These are phyloP conservation scores for Malaclemys terrapin DNA, from an alignment of 2,113 vertebrate genomes.

Conservation along the genomic window DNA sequence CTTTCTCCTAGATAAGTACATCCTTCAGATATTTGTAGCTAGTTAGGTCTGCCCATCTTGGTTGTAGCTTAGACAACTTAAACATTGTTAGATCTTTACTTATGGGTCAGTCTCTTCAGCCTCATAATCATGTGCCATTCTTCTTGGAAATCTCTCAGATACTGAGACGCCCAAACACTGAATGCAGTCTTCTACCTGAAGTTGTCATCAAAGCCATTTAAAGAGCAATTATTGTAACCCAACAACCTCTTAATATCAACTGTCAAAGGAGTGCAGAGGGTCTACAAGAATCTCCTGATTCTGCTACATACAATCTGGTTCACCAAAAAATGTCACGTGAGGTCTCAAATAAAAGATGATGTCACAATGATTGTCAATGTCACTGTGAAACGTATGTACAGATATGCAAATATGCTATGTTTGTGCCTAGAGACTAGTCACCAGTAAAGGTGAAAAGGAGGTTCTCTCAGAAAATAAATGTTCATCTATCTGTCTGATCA, in stretches of 20 bases:
- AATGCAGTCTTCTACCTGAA: background rate
- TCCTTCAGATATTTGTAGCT: background rate
- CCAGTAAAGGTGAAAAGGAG: too few relatives aligned
- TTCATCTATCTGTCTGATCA: too few relatives aligned
- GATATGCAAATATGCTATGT: too few relatives aligned
- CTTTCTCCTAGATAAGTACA: background rate
- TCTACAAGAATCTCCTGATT: too few relatives aligned
- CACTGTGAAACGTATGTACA: too few relatives aligned
- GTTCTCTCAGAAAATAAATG: too few relatives aligned
- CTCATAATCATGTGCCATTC: background rate
- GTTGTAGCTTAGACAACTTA: background rate
- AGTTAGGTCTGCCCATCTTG: background rate
- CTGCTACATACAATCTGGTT: too few relatives aligned
- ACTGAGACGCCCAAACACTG: background rate
- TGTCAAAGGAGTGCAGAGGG: too few relatives aligned
- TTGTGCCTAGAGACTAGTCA: too few relatives aligned
- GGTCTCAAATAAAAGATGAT: too few relatives aligned
- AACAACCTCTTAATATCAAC: background rate
- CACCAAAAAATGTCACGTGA: too few relatives aligned
- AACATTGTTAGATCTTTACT: background rate
- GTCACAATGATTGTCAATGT: too few relatives aligned
- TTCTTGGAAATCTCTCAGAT: background rate
- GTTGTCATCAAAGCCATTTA: background rate
- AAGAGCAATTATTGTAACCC: rapidly evolving
- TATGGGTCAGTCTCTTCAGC: background rate